Evolutionary conservation across 2,888 invertebrate genomes (phyloP).

Genomic region (Stenichneumon culpator): DNA sequence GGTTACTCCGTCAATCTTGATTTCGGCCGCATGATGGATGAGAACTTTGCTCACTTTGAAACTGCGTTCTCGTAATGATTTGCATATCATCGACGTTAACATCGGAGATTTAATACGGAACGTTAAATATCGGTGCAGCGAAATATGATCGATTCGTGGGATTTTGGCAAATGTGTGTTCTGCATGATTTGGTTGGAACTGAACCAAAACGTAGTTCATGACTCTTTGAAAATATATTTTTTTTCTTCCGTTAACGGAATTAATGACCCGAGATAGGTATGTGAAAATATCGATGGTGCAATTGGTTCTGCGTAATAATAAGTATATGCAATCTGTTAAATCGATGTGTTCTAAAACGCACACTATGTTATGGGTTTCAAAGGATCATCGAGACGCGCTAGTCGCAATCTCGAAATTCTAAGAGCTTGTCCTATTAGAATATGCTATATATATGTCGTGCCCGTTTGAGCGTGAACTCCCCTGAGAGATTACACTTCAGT

Average conservation of each 20-base stretch:
- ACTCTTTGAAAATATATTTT: background rate
- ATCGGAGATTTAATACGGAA: background rate
- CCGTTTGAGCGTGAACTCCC: background rate
- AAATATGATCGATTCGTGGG: background rate
- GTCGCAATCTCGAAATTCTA: background rate
- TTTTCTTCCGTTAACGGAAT: background rate
- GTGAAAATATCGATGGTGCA: background rate
- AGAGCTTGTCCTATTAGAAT: background rate
- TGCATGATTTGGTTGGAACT: background rate
- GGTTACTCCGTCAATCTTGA: slow-evolving; percentile 82
- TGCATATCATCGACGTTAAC: background rate
- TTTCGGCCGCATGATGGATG: slow-evolving; percentile 65
- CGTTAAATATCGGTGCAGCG: no score
- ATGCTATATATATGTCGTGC: background rate
- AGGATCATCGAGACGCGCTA: background rate
- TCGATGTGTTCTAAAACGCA: background rate
- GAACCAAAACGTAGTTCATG: background rate
- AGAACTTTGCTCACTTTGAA: slow-evolving; percentile 2
- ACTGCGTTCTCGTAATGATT: background rate
- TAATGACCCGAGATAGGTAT: background rate
- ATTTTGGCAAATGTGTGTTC: background rate
- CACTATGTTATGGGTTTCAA: background rate
- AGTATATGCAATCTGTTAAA: background rate
- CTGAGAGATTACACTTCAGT: slow-evolving; percentile 17
- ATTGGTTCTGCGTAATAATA: background rate